Evolutionary conservation across 2,888 invertebrate genomes (phyloP), one percentile per base, ranked within the genome.

Genomic region (Campaea margaritaria): DNA sequence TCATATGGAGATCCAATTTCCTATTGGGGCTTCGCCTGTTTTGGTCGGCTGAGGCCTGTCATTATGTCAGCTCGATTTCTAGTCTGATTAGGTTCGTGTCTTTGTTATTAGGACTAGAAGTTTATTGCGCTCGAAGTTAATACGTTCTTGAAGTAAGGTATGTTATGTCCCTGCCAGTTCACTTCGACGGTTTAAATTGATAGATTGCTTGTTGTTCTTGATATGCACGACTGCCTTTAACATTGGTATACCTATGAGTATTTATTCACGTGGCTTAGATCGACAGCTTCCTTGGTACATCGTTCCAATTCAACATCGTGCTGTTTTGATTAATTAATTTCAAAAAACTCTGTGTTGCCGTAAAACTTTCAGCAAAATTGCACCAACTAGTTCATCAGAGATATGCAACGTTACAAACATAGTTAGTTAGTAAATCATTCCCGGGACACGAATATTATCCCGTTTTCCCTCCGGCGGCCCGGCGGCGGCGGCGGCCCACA

Each of bases 1-100:
- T 58, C 68, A 72, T 74, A 71, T 75, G 69, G 62, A 75, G 75
- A 79, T 79, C 73, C 72, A 72, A 76, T 76, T 76, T 76, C 62
- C 70, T 67, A 70, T 69, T 66, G 63, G 66, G 28, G 31, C 38
- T 45, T 59, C 64, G 58, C 52, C 65, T 52, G 52, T 59, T 42
- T 63, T 65, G 64, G 65, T 66, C 60, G 58, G 62, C 27, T 10
- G 34, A 36, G 15, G n/a, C n/a, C 14, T 50, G 42, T 31, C 50
- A 50, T 31, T 21, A 13, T 36, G 50, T n/a, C 41, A 10, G 21
- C 27, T 44, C 39, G 45, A 42, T 57, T 16, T 45, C 11, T 31
- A 21, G 31, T n/a, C 14, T 57, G 42, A 49, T 49, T 55, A 38
- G 48, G 13, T 48, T 28, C 42, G n/a, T 16, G 28, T 10, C 36